Conservation (phyloP, 2,113 vertebrate genomes). For the Aphelocoma coerulescens region DNA sequence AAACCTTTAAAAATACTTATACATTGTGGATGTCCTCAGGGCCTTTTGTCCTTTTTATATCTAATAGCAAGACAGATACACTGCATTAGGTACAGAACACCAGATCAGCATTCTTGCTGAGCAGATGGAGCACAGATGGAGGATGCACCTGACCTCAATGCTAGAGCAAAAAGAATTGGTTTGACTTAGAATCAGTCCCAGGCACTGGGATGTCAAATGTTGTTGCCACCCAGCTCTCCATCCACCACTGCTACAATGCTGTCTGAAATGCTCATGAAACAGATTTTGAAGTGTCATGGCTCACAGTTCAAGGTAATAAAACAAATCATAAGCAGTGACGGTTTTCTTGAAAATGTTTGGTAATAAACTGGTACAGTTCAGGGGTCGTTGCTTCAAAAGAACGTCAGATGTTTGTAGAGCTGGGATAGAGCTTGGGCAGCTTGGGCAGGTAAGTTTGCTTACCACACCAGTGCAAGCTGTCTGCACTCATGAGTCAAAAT, state of each 20-base stretch:
- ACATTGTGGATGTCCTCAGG: neutral
- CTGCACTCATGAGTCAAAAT: neutral
- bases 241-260: neutral
- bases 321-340: neutral
- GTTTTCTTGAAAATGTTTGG: neutral
- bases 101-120: conserved; percentile 1
- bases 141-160: neutral
- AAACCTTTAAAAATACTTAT: neutral
- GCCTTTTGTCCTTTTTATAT: neutral
- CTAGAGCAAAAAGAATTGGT: neutral
- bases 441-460: neutral
- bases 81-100: neutral
- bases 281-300: neutral
- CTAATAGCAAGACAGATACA: neutral
- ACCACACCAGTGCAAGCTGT: neutral
- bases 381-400: neutral
- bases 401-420: neutral
- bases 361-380: neutral
- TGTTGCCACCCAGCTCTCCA: neutral
- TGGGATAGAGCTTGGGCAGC: neutral
- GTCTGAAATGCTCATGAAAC: neutral
- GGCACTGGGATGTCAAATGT: neutral
- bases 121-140: conserved; percentile 42
- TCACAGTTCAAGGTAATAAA: neutral
- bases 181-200: neutral